phyloP scores from a whole-genome alignment of 1,140 invertebrate genomes.

The Globodera ellingtonae region DNA sequence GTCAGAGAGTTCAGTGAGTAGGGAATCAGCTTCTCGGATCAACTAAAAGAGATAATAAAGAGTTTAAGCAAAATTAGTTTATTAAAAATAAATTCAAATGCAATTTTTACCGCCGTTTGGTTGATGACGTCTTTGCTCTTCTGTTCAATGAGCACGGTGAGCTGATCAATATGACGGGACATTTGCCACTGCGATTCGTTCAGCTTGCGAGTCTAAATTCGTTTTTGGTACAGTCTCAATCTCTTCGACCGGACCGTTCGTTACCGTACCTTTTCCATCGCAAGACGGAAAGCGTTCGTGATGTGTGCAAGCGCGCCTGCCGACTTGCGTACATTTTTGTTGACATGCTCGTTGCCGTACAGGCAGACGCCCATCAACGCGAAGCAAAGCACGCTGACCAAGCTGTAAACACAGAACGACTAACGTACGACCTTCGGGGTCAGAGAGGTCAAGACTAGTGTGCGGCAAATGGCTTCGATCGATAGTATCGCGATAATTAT shows the following conservation, averaged over 20 bases:
- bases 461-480: too few relatives aligned
- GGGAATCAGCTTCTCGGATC: conserved; percentile 31
- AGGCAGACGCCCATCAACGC: conserved; percentile 34
- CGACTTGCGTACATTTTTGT: conserved; percentile 34
- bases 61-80: too few relatives aligned
- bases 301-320: conserved; percentile 18
- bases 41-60: neutral
- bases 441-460: too few relatives aligned
- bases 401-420: neutral
- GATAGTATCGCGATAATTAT: too few relatives aligned
- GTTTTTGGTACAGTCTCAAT: too few relatives aligned
- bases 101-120: conserved; percentile 27
- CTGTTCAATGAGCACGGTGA: conserved; percentile 37
- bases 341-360: conserved; percentile 35
- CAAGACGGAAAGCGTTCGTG: conserved; percentile 20
- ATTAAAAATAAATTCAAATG: neutral
- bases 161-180: conserved; percentile 29
- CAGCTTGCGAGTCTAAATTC: conserved; percentile 32
- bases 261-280: conserved; percentile 16
- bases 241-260: too few relatives aligned
- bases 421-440: too few relatives aligned
- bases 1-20: conserved; percentile 35
- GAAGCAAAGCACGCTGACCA: conserved; percentile 37
- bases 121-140: conserved; percentile 32
- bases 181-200: conserved; percentile 28